Conservation (phyloP, 2,888 invertebrate species). For the Cephus sareptanus region DNA sequence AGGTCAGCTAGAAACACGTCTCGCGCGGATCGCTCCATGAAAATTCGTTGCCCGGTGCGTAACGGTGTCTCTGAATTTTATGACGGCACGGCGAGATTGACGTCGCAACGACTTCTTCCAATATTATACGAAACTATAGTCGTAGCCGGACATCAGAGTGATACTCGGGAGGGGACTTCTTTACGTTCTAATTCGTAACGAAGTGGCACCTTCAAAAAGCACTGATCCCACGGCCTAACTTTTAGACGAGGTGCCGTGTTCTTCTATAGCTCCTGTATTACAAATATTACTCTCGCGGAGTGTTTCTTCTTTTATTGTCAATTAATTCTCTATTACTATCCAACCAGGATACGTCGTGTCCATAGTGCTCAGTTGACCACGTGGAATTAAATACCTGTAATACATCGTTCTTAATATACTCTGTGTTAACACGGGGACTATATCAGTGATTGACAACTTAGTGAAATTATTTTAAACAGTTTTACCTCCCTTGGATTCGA, state of each 20-base stretch:
- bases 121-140: not conserved
- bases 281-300: not conserved
- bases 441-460: not conserved
- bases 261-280: not conserved
- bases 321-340: not conserved
- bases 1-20: not conserved
- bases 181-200: not conserved
- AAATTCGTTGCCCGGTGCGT: not conserved
- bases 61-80: not conserved
- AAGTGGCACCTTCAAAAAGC: not conserved
- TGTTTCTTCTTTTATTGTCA: not conserved
- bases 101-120: not conserved
- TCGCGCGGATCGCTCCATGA: not conserved
- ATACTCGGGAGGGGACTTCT: not conserved
- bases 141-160: not conserved
- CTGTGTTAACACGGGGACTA: not conserved
- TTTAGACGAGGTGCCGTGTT: not conserved
- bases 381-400: not conserved
- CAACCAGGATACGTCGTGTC: not conserved
- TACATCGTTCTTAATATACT: not conserved
- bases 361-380: not conserved
- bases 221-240: not conserved
- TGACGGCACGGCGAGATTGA: not conserved
- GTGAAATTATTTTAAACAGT: not conserved
- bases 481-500: not conserved